Evolutionary conservation across 2,888 invertebrate genomes (phyloP).

Genomic region (Miltochrista miniata): DNA sequence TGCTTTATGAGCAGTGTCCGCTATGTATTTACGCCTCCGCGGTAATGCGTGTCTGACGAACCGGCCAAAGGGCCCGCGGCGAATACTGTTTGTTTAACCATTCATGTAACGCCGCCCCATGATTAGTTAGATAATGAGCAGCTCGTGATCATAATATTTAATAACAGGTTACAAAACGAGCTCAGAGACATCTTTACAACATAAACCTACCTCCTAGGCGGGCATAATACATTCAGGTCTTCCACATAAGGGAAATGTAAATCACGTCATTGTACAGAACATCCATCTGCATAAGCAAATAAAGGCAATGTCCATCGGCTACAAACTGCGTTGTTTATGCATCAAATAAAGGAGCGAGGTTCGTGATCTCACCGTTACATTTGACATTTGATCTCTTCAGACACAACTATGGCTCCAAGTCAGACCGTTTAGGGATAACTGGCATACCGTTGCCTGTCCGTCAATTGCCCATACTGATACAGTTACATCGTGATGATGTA

Average conservation of each 20-base stretch:
- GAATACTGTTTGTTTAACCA: slow-evolving; percentile 65
- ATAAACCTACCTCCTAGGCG: slow-evolving; percentile 20
- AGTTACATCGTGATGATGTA: slow-evolving; percentile 64
- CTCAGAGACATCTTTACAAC: slow-evolving; percentile 41
- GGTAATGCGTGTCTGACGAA: slow-evolving; percentile 53
- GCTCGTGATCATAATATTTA: slow-evolving; percentile 56
- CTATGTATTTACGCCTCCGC: slow-evolving; percentile 39
- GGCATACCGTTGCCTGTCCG: slow-evolving; percentile 55
- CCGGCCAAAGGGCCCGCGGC: slow-evolving; percentile 66
- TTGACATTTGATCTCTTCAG: slow-evolving; percentile 69
- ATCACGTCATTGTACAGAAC: slow-evolving; percentile 29
- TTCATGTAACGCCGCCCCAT: slow-evolving; percentile 54
- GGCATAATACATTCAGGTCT: slow-evolving; percentile 45
- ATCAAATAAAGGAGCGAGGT: slow-evolving; percentile 57
- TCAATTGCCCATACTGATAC: slow-evolving; percentile 62
- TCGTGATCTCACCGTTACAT: slow-evolving; percentile 58
- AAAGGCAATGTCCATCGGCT: slow-evolving; percentile 40
- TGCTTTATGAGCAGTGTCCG: slow-evolving; percentile 44
- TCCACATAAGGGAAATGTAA: slow-evolving; percentile 48
- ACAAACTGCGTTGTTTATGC: slow-evolving; percentile 39
- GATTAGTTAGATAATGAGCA: slow-evolving; percentile 68
- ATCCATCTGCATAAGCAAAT: slow-evolving; percentile 41
- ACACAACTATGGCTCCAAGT: slow-evolving; percentile 48
- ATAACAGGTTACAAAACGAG: slow-evolving; percentile 41
- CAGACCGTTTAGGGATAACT: slow-evolving; percentile 55